phyloP scores from a whole-genome alignment of 2,888 invertebrate species.

The Mythimna albipuncta region DNA sequence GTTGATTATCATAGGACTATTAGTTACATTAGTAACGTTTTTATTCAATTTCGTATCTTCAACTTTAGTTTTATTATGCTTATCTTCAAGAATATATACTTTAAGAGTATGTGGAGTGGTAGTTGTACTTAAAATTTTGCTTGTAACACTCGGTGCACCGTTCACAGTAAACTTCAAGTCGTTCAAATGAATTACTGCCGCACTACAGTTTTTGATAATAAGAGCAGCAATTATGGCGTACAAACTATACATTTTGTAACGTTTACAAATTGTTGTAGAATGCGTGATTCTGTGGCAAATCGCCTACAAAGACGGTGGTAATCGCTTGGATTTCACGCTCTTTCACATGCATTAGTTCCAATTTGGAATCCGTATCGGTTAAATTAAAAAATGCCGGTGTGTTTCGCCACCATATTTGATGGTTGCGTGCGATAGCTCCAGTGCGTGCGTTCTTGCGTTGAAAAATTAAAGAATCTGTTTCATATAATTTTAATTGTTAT shows the following conservation, averaged over 20 bases:
- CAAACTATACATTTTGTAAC: conserved; percentile 48
- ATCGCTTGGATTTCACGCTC: conserved; percentile 60
- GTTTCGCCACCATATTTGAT: conserved; percentile 16
- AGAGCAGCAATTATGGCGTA: conserved; percentile 22
- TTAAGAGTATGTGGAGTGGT: conserved; percentile 11
- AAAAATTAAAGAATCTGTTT: not conserved
- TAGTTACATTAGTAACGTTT: not conserved
- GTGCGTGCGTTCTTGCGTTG: not conserved
- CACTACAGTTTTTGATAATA: conserved; percentile 17
- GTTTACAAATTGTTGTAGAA: conserved; percentile 27
- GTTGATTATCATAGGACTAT: conserved; percentile 5
- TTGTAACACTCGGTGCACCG: conserved; percentile 32
- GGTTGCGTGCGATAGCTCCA: conserved; percentile 18
- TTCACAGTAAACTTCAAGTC: conserved; percentile 42
- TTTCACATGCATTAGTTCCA: conserved; percentile 44
- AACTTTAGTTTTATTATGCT: not conserved
- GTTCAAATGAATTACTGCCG: conserved; percentile 35
- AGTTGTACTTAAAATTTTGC: conserved; percentile 1
- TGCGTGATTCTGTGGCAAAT: conserved; percentile 39
- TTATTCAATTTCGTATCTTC: not conserved
- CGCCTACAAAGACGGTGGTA: conserved; percentile 27
- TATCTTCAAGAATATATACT: conserved; percentile 25
- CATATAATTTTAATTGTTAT: conserved; percentile 1
- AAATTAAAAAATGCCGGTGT: conserved; percentile 61
- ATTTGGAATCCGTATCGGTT: conserved; percentile 45